These are phyloP conservation scores for Hanleya hanleyi DNA, from an alignment of 2,888 invertebrate species.

Conservation along the genomic window DNA sequence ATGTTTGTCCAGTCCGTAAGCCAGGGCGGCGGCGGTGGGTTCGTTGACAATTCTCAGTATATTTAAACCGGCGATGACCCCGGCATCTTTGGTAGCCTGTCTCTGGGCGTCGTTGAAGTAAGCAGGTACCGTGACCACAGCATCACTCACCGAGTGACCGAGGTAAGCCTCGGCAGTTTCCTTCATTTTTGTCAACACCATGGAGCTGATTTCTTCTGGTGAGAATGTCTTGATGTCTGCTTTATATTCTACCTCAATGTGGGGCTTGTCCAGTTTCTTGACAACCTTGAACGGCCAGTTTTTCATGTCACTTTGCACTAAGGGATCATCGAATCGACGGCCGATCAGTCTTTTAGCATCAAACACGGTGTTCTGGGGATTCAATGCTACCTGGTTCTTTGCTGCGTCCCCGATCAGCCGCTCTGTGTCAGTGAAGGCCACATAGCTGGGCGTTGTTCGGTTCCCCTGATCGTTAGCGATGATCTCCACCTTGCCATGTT, in stretches of 20 bases:
- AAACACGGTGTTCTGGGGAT: slow-evolving; percentile 82
- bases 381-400: slow-evolving; percentile 77
- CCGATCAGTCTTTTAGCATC: slow-evolving; percentile 57
- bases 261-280: slow-evolving; percentile 54
- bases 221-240: slow-evolving; percentile 89
- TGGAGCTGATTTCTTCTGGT: slow-evolving; percentile 92
- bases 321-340: slow-evolving; percentile 35
- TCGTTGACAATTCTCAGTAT: slow-evolving; percentile 79
- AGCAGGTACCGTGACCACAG: slow-evolving; percentile 65
- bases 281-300: slow-evolving; percentile 48
- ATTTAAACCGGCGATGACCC: slow-evolving; percentile 72
- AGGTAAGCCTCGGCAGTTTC: slow-evolving; percentile 70
- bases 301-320: slow-evolving; percentile 46
- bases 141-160: slow-evolving; percentile 49
- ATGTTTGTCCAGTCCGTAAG: slow-evolving; percentile 78
- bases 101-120: slow-evolving; percentile 77
- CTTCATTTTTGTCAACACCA: slow-evolving; percentile 95
- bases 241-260: slow-evolving; percentile 76
- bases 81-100: slow-evolving; percentile 77
- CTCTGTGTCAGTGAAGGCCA: slow-evolving; percentile 79
- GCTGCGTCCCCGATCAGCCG: slow-evolving; percentile 73
- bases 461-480: slow-evolving; percentile 77
- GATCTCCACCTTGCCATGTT: slow-evolving; percentile 74
- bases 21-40: slow-evolving; percentile 72
- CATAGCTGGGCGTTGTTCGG: slow-evolving; percentile 82